Base-by-base conservation (phyloP, 2,113 vertebrate genomes). In the Phaetusa simplex region DNA sequence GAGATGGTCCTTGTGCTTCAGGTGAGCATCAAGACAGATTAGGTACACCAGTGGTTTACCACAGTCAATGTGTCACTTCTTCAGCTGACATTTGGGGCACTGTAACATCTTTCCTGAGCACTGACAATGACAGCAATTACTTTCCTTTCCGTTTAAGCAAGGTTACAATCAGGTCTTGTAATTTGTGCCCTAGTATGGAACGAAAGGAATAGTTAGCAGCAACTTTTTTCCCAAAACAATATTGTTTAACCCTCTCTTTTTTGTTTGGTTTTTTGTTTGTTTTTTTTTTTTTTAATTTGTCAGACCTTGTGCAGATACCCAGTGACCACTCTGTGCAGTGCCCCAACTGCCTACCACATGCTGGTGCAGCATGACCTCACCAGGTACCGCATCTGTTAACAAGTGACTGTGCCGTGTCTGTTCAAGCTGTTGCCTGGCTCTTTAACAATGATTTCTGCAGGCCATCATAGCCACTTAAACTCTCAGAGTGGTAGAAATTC, bases 271-370 rank as follows among this genome's bases (percentile, higher is more conserved):
- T 82, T 79, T 38, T 38, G 38, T 38, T 38, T 38, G 38, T 38
- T 38, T 38, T 38, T 38, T 38, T 38, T 61, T 84, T 70, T 86
- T 61, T 70, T 40, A 13, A n/a, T 77, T 69, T 72, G 23, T 72
- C 92, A 99, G 98, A 98, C 98, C 5, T 97, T 98, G 12, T 95
- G 95, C 80, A 96, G 69, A 8, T 98, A 98, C 22, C 98, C 98
- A 53, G 97, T 98, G 88, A 98, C 97, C 2, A 98, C 97, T 32
- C 87, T 98, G 91, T 98, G 99, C 95, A 97, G 97, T 0, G 59
- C 98, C 36, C 98, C 98, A 13, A 98, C 98, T 8, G 98, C 95
- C 42, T 99, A 98, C 95, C 90, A 98, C 36, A 98, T 98, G 98
- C 95, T 98, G 36, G 96, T 99, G 42, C 98, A 98, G 61, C 96